Percentiles rank a stretch among this genome's conserved stretches.
Conservation (phyloP, 2,113 vertebrate species). For the Cepphus grylle region DNA sequence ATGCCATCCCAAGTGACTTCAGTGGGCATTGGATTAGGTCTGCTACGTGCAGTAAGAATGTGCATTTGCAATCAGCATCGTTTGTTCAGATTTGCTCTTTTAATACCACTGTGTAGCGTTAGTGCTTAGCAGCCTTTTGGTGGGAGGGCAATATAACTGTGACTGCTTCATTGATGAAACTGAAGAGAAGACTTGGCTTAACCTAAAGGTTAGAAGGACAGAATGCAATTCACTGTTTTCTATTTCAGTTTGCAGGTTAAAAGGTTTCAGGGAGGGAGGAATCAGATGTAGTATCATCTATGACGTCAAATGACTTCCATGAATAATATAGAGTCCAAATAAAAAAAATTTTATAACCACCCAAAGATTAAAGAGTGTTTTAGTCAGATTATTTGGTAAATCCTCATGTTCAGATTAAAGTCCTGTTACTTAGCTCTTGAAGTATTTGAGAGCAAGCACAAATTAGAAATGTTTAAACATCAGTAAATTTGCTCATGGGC, state of each 20-base stretch:
- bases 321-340: background rate
- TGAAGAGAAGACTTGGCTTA: background rate
- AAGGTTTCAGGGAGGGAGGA: background rate
- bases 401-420: background rate
- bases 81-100: background rate
- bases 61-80: background rate
- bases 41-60: rapidly evolving
- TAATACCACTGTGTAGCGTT: background rate
- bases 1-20: background rate
- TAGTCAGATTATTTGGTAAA: background rate
- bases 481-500: background rate
- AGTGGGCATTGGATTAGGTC: background rate
- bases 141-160: background rate
- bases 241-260: background rate
- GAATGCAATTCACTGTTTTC: background rate
- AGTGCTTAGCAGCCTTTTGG: background rate
- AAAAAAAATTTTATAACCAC: background rate
- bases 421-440: background rate
- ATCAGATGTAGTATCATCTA: background rate
- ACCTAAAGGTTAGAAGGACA: background rate
- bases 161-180: background rate
- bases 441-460: background rate
- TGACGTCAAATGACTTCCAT: background rate
- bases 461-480: background rate
- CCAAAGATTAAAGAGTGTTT: background rate